phyloP scores from a whole-genome alignment of 2,888 invertebrate species.

The Heliconius sara region DNA sequence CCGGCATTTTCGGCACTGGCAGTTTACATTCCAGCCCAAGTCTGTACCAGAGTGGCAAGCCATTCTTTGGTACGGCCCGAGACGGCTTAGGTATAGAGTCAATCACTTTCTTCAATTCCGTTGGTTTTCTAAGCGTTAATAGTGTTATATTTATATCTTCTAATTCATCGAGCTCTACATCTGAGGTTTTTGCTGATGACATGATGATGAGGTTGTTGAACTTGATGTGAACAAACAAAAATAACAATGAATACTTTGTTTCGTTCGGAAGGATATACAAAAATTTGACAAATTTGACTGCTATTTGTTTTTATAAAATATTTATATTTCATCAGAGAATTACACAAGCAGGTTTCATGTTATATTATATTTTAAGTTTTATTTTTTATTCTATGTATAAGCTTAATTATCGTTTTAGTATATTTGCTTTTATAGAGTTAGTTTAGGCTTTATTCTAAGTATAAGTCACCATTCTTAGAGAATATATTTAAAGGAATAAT shows the following conservation, averaged over 20 bases:
- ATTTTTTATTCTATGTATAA: too few relatives aligned
- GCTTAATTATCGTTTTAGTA: too few relatives aligned
- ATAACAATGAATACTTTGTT: constrained; percentile 7
- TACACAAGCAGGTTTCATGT: not conserved
- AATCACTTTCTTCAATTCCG: constrained; percentile 75
- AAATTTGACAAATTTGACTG: constrained; percentile 45
- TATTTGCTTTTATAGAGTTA: not conserved
- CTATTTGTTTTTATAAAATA: constrained; percentile 19
- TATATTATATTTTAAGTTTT: not conserved
- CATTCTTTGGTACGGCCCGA: constrained; percentile 77
- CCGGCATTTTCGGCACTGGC: constrained; percentile 81
- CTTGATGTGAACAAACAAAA: not conserved
- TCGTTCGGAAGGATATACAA: constrained; percentile 39
- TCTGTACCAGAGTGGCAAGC: constrained; percentile 80
- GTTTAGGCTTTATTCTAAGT: too few relatives aligned
- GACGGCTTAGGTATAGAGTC: constrained; percentile 77
- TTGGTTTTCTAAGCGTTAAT: constrained; percentile 76
- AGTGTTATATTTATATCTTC: constrained; percentile 66
- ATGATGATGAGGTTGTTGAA: not conserved
- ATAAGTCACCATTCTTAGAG: not conserved
- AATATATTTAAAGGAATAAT: not conserved
- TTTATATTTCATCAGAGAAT: not conserved
- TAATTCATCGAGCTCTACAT: constrained; percentile 59
- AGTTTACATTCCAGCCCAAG: constrained; percentile 82
- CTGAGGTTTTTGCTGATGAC: constrained; percentile 45